phyloP scores from a whole-genome alignment of 2,888 invertebrate species.

The Eremobia ochroleuca region DNA sequence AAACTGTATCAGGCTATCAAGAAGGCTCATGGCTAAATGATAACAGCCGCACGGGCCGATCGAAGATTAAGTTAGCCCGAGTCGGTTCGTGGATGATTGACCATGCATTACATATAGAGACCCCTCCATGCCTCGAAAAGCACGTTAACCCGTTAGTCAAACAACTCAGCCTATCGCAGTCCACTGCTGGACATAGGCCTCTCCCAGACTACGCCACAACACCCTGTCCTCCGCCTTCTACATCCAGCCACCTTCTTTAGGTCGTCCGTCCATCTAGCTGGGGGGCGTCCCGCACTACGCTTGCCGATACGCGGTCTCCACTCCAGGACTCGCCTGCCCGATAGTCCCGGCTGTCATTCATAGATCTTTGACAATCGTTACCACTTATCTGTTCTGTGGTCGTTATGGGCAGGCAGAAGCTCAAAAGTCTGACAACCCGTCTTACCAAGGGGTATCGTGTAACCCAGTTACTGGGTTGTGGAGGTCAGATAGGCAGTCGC shows the following conservation, averaged over 20 bases:
- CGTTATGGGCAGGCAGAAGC: background rate
- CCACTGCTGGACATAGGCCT: no score
- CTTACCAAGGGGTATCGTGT: background rate
- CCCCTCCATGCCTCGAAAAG: no score
- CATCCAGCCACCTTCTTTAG: no score
- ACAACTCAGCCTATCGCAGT: no score
- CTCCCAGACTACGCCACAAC: no score
- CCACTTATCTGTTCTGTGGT: no score
- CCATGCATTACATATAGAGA: background rate
- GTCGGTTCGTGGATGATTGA: background rate
- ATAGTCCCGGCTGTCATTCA: background rate
- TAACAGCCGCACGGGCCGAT: background rate
- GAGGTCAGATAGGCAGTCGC: background rate
- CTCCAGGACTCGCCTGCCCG: no score
- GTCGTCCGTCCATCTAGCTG: no score
- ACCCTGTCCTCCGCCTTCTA: no score
- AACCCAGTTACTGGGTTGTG: background rate
- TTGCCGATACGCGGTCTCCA: no score
- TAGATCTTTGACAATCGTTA: background rate
- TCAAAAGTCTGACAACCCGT: background rate
- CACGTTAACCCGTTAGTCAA: no score
- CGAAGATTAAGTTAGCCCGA: background rate
- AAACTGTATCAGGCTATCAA: background rate
- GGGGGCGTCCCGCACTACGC: no score
- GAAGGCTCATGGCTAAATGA: background rate